Evolutionary conservation across 2,797 vertebrate genomes (phyloP), one percentile per base, ranked within the genome.

Genomic region (Denticeps clupeoides): DNA sequence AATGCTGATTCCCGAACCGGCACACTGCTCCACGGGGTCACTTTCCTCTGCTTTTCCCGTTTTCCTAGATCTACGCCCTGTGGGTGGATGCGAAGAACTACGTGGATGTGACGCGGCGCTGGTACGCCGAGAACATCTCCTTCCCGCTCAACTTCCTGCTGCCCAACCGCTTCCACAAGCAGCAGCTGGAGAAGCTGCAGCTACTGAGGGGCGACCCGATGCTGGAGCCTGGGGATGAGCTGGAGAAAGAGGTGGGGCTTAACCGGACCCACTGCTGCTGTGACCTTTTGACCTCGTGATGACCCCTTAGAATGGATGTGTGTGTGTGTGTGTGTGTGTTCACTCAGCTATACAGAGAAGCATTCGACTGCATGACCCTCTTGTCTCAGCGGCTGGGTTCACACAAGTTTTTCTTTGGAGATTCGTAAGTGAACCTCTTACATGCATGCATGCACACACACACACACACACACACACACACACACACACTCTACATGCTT

Each of bases 351-450:
- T 91, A 87, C 66, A 71, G 56, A 0, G 92, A 93, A 1, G 90
- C 90, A 6, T 67, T 72, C 2, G 93, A 97, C 65, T 96, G 93
- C 27, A 74, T 97, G 75, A 87, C 84, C 0, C 86, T 97, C 27
- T 83, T 97, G 3, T 91, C 93, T 1, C 93, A 93, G 22, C 77
- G 89, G 31, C 87, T 97, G 0, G 90, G 89, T 3, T 71, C 78
- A 16, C 83, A 88, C 50, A 91, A 86, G 55, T 97, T 95, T 77
- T 96, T 97, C 80, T 97, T 96, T 0, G 90, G 89, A 47, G 90
- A 97, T 52, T 90, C 88, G 91, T 97, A 79, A 75, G 82, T 75
- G 40, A 26, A 27, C 2, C 35, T 26, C 5, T 15, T 27, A 27
- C 4, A 3, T 44, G 26, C 7, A 2, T 26, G 11, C 19, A 15